Percentiles rank a stretch among this genome's conserved stretches.
These are phyloP conservation scores for Scomber colias DNA, from an alignment of 2,113 vertebrate species.

Conservation along the genomic window DNA sequence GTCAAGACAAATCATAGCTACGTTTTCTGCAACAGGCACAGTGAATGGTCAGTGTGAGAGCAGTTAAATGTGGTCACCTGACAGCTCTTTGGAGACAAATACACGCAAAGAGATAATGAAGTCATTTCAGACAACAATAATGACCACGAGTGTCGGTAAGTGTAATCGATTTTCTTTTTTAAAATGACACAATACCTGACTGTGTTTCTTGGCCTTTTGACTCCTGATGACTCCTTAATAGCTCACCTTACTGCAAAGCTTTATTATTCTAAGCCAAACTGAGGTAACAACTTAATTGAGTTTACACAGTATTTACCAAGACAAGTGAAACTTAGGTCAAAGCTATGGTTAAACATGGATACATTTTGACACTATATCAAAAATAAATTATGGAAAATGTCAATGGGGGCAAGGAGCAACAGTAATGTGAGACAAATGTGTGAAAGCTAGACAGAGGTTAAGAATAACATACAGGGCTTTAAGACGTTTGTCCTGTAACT, in stretches of 20 bases:
- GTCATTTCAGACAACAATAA: not conserved
- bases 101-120: not conserved
- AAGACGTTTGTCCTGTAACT: slow-evolving; percentile 6
- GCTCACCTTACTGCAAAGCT: not conserved
- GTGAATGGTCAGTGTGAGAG: not conserved
- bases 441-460: not conserved
- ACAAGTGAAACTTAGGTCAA: slow-evolving; percentile 21
- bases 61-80: not conserved
- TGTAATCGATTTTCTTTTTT: not conserved
- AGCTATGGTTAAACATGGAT: not conserved
- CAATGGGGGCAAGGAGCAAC: not conserved
- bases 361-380: not conserved
- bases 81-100: not conserved
- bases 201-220: slow-evolving; percentile 48
- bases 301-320: slow-evolving; percentile 28
- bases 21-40: slow-evolving; percentile 2
- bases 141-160: not conserved
- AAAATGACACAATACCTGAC: slow-evolving; percentile 24
- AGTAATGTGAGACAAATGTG: not conserved
- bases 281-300: slow-evolving; percentile 43
- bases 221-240: slow-evolving; percentile 17
- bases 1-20: not conserved
- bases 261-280: slow-evolving; percentile 25
- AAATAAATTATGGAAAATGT: not conserved
- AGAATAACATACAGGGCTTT: not conserved